A percentile compares a stretch with the other conserved stretches of the same genome.
Evolutionary conservation across 2,113 vertebrate genomes (phyloP).

Genomic region (Rattus rattus): DNA sequence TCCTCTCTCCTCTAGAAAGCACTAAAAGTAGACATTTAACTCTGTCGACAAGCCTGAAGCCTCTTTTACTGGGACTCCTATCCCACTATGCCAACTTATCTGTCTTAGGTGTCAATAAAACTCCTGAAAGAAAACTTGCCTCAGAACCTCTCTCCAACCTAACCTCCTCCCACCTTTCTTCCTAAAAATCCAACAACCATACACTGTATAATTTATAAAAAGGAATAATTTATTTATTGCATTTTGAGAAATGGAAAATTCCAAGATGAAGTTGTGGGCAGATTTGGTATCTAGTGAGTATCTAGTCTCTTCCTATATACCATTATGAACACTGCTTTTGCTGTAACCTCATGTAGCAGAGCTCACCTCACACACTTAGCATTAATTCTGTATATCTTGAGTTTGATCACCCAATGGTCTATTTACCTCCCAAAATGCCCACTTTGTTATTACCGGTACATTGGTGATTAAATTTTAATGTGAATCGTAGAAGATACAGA

Average conservation of each 20-base stretch:
- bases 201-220: background rate
- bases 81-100: background rate
- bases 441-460: background rate
- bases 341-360: background rate
- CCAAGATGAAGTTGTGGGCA: background rate
- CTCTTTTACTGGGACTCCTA: background rate
- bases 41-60: background rate
- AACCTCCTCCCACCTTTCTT: background rate
- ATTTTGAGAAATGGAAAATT: background rate
- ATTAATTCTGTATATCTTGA: background rate
- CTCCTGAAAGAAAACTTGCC: background rate
- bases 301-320: too few relatives aligned
- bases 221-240: background rate
- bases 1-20: background rate
- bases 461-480: background rate
- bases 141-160: background rate
- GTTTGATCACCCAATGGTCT: background rate
- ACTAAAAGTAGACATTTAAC: background rate
- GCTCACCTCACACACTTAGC: background rate
- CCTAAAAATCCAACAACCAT: background rate
- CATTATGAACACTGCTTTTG: background rate
- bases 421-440: background rate
- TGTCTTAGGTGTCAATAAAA: background rate
- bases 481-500: background rate
- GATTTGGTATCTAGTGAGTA: background rate